Percentiles rank a stretch among this genome's conserved stretches.
Conservation (phyloP, 2,797 vertebrate genomes). For the Phaenicophaeus curvirostris region DNA sequence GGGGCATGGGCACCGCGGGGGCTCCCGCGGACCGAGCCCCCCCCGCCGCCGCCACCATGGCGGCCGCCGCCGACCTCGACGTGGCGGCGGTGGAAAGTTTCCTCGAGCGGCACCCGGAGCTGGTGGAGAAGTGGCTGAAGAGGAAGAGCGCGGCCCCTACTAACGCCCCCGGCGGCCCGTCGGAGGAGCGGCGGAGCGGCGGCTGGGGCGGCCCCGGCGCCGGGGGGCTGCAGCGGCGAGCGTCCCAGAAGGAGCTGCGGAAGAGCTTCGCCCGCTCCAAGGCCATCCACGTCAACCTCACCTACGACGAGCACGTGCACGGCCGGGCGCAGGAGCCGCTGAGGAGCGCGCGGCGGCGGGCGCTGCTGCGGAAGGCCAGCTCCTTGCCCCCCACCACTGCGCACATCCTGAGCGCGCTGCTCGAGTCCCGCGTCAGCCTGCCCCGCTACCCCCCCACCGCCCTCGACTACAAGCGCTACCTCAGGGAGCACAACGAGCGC, state of each 20-base stretch:
- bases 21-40: not conserved
- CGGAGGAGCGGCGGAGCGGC: slow-evolving; percentile 27
- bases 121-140: slow-evolving; percentile 94
- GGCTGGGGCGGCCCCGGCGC: slow-evolving; percentile 77
- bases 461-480: slow-evolving; percentile 95
- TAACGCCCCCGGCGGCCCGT: slow-evolving; percentile 70
- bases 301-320: slow-evolving; percentile 95
- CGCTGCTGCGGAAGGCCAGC: slow-evolving; percentile 94
- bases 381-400: slow-evolving; percentile 95
- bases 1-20: not conserved
- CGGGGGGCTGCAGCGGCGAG: slow-evolving; percentile 85
- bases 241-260: slow-evolving; percentile 94
- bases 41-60: slow-evolving; percentile 47
- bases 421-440: slow-evolving; percentile 96
- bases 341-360: slow-evolving; percentile 92
- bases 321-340: slow-evolving; percentile 92
- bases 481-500: slow-evolving; percentile 92
- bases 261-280: slow-evolving; percentile 97
- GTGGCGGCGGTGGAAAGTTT: slow-evolving; percentile 97
- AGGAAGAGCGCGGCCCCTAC: slow-evolving; percentile 76
- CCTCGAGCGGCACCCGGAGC: slow-evolving; percentile 91
- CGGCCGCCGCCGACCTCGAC: slow-evolving; percentile 77
- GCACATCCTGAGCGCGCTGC: slow-evolving; percentile 94
- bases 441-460: slow-evolving; percentile 96
- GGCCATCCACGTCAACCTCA: slow-evolving; percentile 93